Percentiles rank a stretch among this genome's conserved stretches.
Evolutionary conservation across 1,140 invertebrate genomes (phyloP).

Genomic region (Drosophila tani): DNA sequence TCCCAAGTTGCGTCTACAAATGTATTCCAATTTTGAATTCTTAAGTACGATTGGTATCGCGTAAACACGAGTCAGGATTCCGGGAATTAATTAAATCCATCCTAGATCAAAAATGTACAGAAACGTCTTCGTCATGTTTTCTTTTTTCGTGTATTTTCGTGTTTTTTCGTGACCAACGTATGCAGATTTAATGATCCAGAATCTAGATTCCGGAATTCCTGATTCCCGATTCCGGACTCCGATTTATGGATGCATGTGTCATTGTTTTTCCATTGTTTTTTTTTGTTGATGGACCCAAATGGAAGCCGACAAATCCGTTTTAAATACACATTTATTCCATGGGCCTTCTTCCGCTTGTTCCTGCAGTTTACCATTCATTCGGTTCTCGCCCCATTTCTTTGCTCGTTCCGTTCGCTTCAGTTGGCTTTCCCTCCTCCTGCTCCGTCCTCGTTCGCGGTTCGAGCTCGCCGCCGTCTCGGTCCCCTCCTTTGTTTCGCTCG

Average conservation of each 20-base stretch:
- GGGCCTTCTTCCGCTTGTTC: conserved; percentile 8
- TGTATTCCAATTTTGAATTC: neutral
- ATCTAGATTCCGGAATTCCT: neutral
- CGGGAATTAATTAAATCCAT: conserved; percentile 1
- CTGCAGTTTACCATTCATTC: conserved; percentile 18
- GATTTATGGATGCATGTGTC: conserved; percentile 16
- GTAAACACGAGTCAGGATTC: neutral
- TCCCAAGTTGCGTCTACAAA: neutral
- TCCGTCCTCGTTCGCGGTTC: neutral
- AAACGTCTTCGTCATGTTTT: neutral
- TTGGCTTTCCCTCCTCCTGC: conserved; percentile 19
- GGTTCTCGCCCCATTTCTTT: conserved; percentile 36
- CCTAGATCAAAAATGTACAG: neutral
- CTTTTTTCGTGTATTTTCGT: too few species aligned
- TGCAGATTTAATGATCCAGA: conserved; percentile 15
- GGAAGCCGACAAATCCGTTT: conserved; percentile 22
- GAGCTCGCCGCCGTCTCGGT: neutral
- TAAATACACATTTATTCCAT: conserved; percentile 13
- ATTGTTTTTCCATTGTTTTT: conserved; percentile 1
- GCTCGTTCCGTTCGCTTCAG: conserved; percentile 23
- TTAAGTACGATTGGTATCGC: neutral
- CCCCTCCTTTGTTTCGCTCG: neutral
- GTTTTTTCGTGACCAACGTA: neutral
- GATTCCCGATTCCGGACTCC: too few species aligned
- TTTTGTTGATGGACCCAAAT: conserved; percentile 4